Conservation (phyloP, 2,888 invertebrate genomes). For the Fragum fragum region DNA sequence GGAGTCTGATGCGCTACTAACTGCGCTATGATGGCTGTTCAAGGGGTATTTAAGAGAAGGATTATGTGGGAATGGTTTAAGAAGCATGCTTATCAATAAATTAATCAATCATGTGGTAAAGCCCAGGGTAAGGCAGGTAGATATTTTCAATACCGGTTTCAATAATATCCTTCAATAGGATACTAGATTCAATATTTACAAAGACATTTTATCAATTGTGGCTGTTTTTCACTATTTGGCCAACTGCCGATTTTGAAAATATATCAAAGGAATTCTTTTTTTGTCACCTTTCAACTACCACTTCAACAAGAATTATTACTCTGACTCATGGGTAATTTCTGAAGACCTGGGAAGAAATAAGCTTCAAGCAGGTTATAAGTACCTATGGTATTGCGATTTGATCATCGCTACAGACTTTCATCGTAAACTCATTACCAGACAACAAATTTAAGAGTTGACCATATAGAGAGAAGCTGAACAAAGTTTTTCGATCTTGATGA, state of each 20-base stretch:
- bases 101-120: not conserved
- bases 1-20: too few relatives aligned
- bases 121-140: constrained; percentile 9
- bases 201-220: constrained; percentile 29
- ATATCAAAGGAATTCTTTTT: constrained; percentile 19
- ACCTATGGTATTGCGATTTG: too few relatives aligned
- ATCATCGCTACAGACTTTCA: too few relatives aligned
- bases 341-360: too few relatives aligned
- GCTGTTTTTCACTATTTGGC: constrained; percentile 23
- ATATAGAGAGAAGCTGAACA: too few relatives aligned
- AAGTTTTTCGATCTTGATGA: too few relatives aligned
- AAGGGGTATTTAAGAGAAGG: too few relatives aligned
- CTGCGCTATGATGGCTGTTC: too few relatives aligned
- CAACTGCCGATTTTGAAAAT: constrained; percentile 13
- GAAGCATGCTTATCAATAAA: not conserved
- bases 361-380: too few relatives aligned
- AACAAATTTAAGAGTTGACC: too few relatives aligned
- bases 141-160: constrained; percentile 15
- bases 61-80: too few relatives aligned
- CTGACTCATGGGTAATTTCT: not conserved
- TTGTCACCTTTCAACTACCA: not conserved
- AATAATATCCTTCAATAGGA: constrained; percentile 24
- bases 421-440: too few relatives aligned
- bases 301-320: not conserved
- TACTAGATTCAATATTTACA: constrained; percentile 27